These are phyloP conservation scores for Cryptus armator DNA, from an alignment of 2,888 invertebrate species.

Conservation along the genomic window DNA sequence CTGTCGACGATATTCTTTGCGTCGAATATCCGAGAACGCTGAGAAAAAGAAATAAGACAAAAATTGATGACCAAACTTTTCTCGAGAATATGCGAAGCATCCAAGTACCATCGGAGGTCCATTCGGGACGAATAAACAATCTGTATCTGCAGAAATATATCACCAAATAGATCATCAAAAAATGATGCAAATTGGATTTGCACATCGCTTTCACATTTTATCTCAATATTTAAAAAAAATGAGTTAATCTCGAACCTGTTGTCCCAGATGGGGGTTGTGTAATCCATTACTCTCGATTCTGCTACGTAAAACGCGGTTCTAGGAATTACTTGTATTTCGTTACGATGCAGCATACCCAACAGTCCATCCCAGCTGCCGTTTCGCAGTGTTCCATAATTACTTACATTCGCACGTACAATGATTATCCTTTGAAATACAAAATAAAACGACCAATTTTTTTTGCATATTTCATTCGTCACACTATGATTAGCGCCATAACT, in stretches of 20 bases:
- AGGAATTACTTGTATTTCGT: conserved; percentile 29
- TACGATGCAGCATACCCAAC: conserved; percentile 23
- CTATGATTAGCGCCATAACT: neutral
- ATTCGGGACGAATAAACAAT: conserved; percentile 43
- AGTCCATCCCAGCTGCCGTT: conserved; percentile 64
- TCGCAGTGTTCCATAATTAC: conserved; percentile 46
- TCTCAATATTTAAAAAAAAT: neutral
- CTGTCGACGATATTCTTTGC: conserved; percentile 36
- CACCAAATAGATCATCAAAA: too few relatives aligned
- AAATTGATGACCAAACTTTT: conserved; percentile 41
- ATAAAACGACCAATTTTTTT: neutral
- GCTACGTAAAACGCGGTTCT: conserved; percentile 22
- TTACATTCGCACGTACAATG: neutral
- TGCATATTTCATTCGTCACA: neutral
- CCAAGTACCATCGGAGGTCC: conserved; percentile 43
- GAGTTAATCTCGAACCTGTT: conserved; percentile 13
- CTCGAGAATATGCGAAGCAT: conserved; percentile 53
- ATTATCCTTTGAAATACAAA: conserved; percentile 27
- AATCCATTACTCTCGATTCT: conserved; percentile 18
- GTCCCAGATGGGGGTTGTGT: conserved; percentile 34
- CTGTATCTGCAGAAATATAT: conserved; percentile 31
- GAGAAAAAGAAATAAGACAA: conserved; percentile 23
- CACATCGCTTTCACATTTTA: too few relatives aligned
- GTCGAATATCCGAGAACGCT: conserved; percentile 51
- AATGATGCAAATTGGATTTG: too few relatives aligned